A percentile compares a stretch with the other conserved stretches of the same genome.
Evolutionary conservation across 2,113 vertebrate species (phyloP).

Genomic region (Pterocles burchelli): DNA sequence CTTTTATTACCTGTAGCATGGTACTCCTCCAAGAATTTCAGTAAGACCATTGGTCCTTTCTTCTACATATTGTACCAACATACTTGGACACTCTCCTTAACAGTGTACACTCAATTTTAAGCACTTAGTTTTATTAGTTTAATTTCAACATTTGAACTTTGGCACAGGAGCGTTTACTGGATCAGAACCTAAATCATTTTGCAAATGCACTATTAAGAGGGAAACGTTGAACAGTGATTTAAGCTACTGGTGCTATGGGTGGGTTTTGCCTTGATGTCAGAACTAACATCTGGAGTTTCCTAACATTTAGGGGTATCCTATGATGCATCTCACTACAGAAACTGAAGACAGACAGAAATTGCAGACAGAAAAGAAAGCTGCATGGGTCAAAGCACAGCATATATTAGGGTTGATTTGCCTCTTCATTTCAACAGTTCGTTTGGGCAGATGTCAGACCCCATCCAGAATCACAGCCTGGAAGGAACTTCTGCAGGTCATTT

Average conservation of each 20-base stretch:
- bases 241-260: neutral
- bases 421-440: neutral
- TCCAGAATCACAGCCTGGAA: neutral
- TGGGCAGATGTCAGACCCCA: neutral
- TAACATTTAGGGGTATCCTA: neutral
- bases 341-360: neutral
- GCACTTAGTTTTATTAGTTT: neutral
- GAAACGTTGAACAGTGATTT: fast-evolving
- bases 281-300: neutral
- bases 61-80: neutral
- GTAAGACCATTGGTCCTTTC: neutral
- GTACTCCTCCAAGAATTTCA: neutral
- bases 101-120: neutral
- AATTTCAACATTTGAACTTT: neutral
- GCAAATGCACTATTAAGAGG: neutral
- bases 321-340: neutral
- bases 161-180: fast-evolving
- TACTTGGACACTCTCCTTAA: neutral
- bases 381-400: neutral
- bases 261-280: neutral
- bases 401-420: neutral
- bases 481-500: neutral
- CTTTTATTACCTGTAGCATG: neutral
- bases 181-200: neutral
- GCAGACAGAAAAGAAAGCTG: neutral